phyloP scores from a whole-genome alignment of 2,113 vertebrate genomes.

The Marcusenius ussheri region DNA sequence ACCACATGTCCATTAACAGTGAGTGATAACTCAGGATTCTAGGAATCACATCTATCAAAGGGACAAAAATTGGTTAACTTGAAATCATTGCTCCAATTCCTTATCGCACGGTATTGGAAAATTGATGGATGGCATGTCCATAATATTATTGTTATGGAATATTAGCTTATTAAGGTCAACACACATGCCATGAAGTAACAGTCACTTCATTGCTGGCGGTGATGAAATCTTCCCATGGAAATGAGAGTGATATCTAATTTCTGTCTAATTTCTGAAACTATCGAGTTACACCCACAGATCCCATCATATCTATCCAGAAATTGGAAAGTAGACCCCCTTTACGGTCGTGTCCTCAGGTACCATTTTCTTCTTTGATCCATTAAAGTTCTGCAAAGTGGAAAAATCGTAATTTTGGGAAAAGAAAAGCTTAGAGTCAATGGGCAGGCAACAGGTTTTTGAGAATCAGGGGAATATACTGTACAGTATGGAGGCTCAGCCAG shows the following conservation, averaged over 20 bases:
- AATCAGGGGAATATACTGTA: not conserved
- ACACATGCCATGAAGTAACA: not conserved
- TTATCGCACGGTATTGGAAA: not conserved
- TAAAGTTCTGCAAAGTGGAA: not conserved
- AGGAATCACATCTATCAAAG: not conserved
- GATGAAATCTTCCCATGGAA: not conserved
- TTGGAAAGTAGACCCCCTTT: not conserved
- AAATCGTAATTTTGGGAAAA: not conserved
- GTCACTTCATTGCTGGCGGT: not conserved
- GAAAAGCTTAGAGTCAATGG: not conserved
- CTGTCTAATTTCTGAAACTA: not conserved
- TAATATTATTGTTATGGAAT: conserved; percentile 11
- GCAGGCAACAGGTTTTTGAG: not conserved
- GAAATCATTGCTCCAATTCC: not conserved
- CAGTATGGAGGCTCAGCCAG: not conserved
- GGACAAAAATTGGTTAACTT: not conserved
- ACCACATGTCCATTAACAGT: not conserved
- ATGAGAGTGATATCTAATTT: not conserved
- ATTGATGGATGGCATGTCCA: not conserved
- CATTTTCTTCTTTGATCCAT: not conserved
- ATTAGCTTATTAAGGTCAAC: conserved; percentile 10
- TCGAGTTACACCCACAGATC: not conserved
- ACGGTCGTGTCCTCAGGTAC: not conserved
- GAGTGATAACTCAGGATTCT: not conserved
- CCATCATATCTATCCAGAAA: not conserved